phyloP scores from a whole-genome alignment of 2,797 vertebrate species.

The Dicrostonyx torquatus region DNA sequence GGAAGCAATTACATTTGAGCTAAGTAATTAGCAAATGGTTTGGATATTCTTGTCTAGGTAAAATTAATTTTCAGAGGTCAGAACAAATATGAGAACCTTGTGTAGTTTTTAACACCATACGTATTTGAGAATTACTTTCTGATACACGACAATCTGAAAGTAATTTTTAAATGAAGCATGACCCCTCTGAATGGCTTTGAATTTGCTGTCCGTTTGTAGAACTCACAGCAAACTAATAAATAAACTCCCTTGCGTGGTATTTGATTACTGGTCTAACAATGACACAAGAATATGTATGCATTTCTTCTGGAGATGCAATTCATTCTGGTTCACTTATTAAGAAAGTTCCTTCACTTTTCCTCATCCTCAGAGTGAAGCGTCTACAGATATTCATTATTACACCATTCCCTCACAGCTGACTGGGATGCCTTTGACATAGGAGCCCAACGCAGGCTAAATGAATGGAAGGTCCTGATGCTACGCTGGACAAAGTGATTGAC shows the following conservation, averaged over 20 bases:
- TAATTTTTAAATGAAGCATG: not conserved
- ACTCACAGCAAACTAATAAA: not conserved
- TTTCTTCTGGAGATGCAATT: constrained; percentile 12
- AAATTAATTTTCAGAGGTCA: constrained; percentile 46
- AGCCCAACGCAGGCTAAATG: not conserved
- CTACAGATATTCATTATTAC: not conserved
- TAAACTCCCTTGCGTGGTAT: not conserved
- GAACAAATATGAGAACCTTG: not conserved
- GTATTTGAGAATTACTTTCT: not conserved
- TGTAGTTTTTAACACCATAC: not conserved
- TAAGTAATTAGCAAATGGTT: constrained; percentile 44
- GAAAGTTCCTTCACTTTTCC: not conserved
- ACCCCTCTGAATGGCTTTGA: not conserved
- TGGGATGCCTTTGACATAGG: constrained; percentile 10
- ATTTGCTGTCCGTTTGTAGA: not conserved
- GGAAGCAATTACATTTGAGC: constrained; percentile 11
- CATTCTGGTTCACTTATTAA: not conserved
- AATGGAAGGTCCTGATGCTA: not conserved
- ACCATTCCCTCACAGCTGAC: not conserved
- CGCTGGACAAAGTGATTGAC: constrained; percentile 41
- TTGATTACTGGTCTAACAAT: not conserved
- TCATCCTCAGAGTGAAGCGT: not conserved
- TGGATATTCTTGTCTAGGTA: constrained; percentile 34
- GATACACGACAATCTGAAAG: not conserved
- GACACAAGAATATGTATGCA: not conserved